Conservation (phyloP, 2,113 vertebrate species). For the Dascyllus trimaculatus region DNA sequence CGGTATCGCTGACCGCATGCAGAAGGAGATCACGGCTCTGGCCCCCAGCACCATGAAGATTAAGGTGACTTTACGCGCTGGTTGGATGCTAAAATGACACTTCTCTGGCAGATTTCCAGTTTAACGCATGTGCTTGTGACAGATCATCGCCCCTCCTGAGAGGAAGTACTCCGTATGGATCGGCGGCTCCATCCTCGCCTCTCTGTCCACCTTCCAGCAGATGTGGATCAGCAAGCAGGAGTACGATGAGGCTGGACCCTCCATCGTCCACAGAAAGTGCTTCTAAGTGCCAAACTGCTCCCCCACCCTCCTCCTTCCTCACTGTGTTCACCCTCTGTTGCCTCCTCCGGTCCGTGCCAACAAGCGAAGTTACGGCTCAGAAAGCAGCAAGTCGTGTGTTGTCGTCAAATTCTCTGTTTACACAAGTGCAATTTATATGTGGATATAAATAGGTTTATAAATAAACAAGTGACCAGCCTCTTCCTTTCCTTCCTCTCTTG, state of each 20-base stretch:
- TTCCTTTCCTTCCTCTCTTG: neutral
- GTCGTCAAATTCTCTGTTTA: constrained; percentile 90
- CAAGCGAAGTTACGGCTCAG: constrained; percentile 71
- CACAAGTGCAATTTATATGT: constrained; percentile 89
- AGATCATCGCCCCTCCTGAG: constrained; percentile 96
- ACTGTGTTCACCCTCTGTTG: constrained; percentile 19
- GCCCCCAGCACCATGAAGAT: constrained; percentile 97
- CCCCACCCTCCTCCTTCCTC: neutral
- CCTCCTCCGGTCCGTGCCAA: constrained; percentile 76
- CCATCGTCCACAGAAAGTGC: constrained; percentile 96
- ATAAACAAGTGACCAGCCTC: constrained; percentile 80
- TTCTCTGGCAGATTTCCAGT: neutral
- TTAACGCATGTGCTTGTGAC: constrained; percentile 24
- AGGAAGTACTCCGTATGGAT: constrained; percentile 99
- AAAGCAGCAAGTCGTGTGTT: constrained; percentile 73
- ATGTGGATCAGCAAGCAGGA: constrained; percentile 98
- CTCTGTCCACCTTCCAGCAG: constrained; percentile 97
- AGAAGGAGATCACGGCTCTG: constrained; percentile 95
- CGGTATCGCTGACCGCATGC: constrained; percentile 95
- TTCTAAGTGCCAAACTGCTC: constrained; percentile 83
- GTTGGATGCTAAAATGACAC: too few species aligned
- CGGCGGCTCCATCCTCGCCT: constrained; percentile 97
- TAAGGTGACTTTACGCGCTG: constrained; percentile 83
- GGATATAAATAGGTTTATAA: constrained; percentile 94
- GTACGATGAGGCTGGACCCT: constrained; percentile 94